phyloP scores from a whole-genome alignment of 2,797 vertebrate genomes.

The Acestrorhynchus altus region DNA sequence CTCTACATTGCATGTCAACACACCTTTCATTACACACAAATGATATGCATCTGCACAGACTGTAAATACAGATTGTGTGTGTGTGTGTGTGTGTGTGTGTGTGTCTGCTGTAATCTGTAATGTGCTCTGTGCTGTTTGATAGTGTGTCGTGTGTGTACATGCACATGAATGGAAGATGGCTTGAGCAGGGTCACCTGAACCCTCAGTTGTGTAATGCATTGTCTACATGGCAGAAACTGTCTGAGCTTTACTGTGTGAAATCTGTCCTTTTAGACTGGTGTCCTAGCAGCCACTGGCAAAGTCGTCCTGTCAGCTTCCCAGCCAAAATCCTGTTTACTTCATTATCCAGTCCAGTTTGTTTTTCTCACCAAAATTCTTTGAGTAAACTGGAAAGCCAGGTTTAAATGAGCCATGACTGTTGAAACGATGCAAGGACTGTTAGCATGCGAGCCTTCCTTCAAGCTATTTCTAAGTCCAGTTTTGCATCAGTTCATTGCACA shows the following conservation, averaged over 20 bases:
- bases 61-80: background rate
- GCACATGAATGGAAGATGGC: background rate
- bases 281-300: constrained; percentile 14
- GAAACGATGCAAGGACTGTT: constrained; percentile 19
- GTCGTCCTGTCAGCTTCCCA: constrained; percentile 46
- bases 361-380: constrained; percentile 53
- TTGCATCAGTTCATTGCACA: background rate
- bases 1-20: background rate
- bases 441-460: background rate
- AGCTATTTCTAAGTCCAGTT: background rate
- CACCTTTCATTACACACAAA: background rate
- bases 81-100: constrained; percentile 2
- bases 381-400: constrained; percentile 70
- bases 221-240: background rate
- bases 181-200: constrained; percentile 14
- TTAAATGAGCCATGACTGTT: constrained; percentile 46
- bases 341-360: background rate
- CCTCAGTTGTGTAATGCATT: constrained; percentile 15
- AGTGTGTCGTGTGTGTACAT: background rate
- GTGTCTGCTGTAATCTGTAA: no score
- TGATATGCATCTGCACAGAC: background rate
- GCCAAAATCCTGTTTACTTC: constrained; percentile 49
- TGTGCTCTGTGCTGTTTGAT: no score
- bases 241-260: constrained; percentile 8
- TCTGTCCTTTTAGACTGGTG: background rate